Evolutionary conservation across 2,113 vertebrate genomes (phyloP).

Genomic region (Antechinus flavipes): DNA sequence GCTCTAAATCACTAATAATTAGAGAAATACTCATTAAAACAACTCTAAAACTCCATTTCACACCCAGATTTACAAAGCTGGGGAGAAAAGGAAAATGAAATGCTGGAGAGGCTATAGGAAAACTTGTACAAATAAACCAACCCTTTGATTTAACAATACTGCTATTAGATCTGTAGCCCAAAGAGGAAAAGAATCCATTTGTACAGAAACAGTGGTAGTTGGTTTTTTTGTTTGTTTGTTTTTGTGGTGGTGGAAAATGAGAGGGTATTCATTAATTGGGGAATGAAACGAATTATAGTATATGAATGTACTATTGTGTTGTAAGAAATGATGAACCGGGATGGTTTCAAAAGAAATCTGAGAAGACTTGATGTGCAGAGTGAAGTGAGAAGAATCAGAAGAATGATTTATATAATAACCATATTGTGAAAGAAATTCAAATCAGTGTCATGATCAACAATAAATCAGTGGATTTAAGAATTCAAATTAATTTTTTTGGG

Average conservation of each 20-base stretch:
- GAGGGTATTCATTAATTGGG: no score
- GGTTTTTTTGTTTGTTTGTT: no score
- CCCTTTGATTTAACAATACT: no score
- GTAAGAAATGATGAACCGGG: neutral
- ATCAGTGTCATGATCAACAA: neutral
- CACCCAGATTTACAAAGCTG: no score
- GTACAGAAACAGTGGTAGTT: no score
- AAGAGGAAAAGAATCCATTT: no score
- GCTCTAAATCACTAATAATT: neutral
- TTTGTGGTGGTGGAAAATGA: no score
- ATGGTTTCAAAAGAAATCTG: neutral
- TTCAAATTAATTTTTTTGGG: neutral
- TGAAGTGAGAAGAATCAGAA: neutral
- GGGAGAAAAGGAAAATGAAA: neutral
- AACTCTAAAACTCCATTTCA: no score
- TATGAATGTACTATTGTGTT: neutral
- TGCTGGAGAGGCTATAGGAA: neutral
- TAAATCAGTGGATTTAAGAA: neutral
- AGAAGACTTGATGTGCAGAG: neutral
- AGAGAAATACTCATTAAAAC: neutral
- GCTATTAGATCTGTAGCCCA: no score
- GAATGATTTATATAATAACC: neutral
- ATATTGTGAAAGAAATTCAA: neutral
- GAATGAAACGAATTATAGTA: neutral
- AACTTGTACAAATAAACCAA: neutral